Conservation (phyloP, 2,888 invertebrate species). For the Uropetala carovei region DNA sequence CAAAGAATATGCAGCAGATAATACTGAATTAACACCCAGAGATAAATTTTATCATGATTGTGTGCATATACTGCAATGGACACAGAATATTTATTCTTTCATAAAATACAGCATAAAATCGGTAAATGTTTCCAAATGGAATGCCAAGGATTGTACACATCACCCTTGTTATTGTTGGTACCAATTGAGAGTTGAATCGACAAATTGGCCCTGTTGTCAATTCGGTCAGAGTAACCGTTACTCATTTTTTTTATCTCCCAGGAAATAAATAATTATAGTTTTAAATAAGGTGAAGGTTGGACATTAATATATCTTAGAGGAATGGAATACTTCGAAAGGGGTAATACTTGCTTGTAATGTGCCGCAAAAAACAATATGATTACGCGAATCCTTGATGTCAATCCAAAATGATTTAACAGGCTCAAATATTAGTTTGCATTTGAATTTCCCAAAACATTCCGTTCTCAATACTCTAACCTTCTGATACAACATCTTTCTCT, state of each 20-base stretch:
- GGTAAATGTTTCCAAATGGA: conserved; percentile 60
- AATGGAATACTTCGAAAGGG: conserved; percentile 31
- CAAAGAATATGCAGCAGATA: conserved; percentile 62
- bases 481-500: conserved; percentile 52
- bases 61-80: conserved; percentile 56
- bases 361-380: conserved; percentile 8
- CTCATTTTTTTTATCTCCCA: not conserved
- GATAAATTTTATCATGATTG: conserved; percentile 54
- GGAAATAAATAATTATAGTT: not conserved
- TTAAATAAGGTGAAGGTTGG: not conserved
- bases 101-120: conserved; percentile 60
- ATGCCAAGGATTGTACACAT: conserved; percentile 61
- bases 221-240: conserved; percentile 35
- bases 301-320: conserved; percentile 1
- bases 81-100: conserved; percentile 63
- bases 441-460: conserved; percentile 22
- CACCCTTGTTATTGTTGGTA: conserved; percentile 49
- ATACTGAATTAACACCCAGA: conserved; percentile 64
- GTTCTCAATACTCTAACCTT: not conserved
- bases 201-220: conserved; percentile 43
- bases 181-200: conserved; percentile 42
- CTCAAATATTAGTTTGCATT: not conserved
- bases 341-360: not conserved
- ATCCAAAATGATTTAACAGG: not conserved
- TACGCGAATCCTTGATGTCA: conserved; percentile 39